These are phyloP conservation scores for Pomacea maculata DNA, from an alignment of 1,140 invertebrate genomes.

Conservation along the genomic window DNA sequence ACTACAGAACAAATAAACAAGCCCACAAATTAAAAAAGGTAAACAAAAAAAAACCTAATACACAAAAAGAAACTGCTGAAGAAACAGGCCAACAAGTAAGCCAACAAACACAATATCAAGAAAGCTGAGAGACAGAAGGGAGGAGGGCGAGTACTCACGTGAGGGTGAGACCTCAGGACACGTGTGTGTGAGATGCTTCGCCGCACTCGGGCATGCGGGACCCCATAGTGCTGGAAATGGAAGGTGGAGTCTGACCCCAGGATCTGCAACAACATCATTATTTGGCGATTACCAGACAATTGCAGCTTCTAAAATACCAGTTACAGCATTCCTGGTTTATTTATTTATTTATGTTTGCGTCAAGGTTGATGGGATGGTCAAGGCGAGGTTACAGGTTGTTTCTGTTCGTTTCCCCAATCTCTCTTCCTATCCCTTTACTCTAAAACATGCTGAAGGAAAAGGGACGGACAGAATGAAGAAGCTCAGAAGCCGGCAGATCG, in stretches of 20 bases:
- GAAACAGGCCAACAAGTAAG: not conserved
- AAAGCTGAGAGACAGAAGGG: not conserved
- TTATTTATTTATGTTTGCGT: too few species aligned
- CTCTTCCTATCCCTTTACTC: too few species aligned
- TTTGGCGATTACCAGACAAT: not conserved
- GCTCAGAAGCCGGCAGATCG: too few species aligned
- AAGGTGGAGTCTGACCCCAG: conserved; percentile 86
- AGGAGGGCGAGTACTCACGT: conserved; percentile 75
- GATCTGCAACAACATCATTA: conserved; percentile 71
- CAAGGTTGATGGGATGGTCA: too few species aligned
- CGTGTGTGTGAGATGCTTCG: conserved; percentile 87
- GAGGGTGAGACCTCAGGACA: conserved; percentile 86
- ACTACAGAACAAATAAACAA: not conserved
- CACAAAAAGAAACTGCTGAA: not conserved
- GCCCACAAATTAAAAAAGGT: too few species aligned
- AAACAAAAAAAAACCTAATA: not conserved
- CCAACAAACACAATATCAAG: not conserved
- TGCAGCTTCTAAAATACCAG: too few species aligned
- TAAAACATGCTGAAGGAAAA: too few species aligned
- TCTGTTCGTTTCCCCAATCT: too few species aligned
- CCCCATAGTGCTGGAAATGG: conserved; percentile 88
- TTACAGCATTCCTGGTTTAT: too few species aligned
- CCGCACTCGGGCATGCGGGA: conserved; percentile 85
- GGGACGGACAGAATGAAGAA: too few species aligned
- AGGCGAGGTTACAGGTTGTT: too few species aligned